Base-by-base conservation (phyloP, 1,140 invertebrate species). In the Solenopsis fugax region DNA sequence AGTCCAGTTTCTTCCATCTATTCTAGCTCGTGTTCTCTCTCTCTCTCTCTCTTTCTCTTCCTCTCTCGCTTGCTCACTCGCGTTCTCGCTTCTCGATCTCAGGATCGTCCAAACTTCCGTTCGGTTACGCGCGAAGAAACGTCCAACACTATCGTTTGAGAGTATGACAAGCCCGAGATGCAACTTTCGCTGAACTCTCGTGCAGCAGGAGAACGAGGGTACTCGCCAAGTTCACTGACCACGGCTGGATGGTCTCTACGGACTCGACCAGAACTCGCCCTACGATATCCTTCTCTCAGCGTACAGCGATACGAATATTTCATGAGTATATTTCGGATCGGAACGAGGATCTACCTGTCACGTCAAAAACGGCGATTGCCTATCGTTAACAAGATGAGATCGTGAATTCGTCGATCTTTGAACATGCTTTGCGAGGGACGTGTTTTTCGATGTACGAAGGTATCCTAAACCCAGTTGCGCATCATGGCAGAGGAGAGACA, bases 91-190 rank as follows among this genome's bases (percentile, higher is more conserved):
- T 48, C 34, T 54, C 69, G 37, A 62, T 84, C 41, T 41, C 10
- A 54, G 41, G 45, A 37, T 75, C 41, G 37, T 29, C 24, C 54
- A 37, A 56, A 60, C 41, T 60, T 84, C 80, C 54, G 80, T 84
- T 84, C 56, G 80, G 69, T 84, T 84, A 84, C 56, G 80, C 54
- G 80, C 80, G 41, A 81, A 81, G 48, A 69, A 81, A 56, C 67
- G 24, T 82, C 34, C 41, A 60, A 50, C 69, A 29, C 6, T 41
- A 60, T 50, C 69, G 80, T 75, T 71, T 29, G 54, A 29, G 56
- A 6, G 12, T 58, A 73, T 45, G 54, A 34, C 69, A 75, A 60
- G 24, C 48, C 3, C 45, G 37, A 9, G 37, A 9, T n/a, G 54
- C 80, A 84, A 73, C 54, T 84, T 82, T 75, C 67, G 24, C 13